phyloP scores from a whole-genome alignment of 2,888 invertebrate genomes.

The Tanytarsus gracilentus region DNA sequence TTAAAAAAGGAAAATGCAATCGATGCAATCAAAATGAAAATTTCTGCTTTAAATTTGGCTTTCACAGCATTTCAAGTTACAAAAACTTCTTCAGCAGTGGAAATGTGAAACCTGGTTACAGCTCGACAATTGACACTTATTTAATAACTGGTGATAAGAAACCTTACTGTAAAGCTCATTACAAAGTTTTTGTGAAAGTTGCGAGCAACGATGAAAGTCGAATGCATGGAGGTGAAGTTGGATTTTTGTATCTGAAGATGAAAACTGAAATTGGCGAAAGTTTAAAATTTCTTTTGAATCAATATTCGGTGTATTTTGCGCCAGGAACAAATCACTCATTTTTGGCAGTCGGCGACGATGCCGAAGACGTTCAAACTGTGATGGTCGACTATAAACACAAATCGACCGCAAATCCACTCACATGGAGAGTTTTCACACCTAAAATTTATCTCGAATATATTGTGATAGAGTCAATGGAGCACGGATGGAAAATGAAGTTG shows the following conservation, averaged over 20 bases:
- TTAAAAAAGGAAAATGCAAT: slow-evolving; percentile 55
- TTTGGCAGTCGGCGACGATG: slow-evolving; percentile 57
- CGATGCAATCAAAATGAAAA: slow-evolving; percentile 57
- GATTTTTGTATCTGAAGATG: slow-evolving; percentile 58
- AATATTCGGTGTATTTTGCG: slow-evolving; percentile 38
- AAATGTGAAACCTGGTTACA: slow-evolving; percentile 39
- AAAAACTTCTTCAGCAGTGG: slow-evolving; percentile 44
- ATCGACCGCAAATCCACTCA: slow-evolving; percentile 69
- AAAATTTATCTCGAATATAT: slow-evolving; percentile 64
- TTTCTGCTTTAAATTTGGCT: slow-evolving; percentile 61
- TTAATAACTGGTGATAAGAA: slow-evolving; percentile 58
- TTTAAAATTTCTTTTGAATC: slow-evolving; percentile 49
- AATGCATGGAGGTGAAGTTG: slow-evolving; percentile 69
- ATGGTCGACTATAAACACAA: slow-evolving; percentile 72
- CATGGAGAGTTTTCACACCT: slow-evolving; percentile 66
- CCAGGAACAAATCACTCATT: slow-evolving; percentile 60
- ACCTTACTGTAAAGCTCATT: slow-evolving; percentile 79
- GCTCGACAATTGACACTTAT: slow-evolving; percentile 54
- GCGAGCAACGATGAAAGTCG: slow-evolving; percentile 49
- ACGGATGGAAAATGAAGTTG: slow-evolving; percentile 39
- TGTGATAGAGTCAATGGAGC: slow-evolving; percentile 63
- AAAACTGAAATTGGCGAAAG: slow-evolving; percentile 53
- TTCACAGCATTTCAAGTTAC: slow-evolving; percentile 50
- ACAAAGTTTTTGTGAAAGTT: slow-evolving; percentile 63
- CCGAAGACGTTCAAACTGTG: slow-evolving; percentile 57